phyloP scores from a whole-genome alignment of 2,888 invertebrate genomes.

The Drosophila rubida region DNA sequence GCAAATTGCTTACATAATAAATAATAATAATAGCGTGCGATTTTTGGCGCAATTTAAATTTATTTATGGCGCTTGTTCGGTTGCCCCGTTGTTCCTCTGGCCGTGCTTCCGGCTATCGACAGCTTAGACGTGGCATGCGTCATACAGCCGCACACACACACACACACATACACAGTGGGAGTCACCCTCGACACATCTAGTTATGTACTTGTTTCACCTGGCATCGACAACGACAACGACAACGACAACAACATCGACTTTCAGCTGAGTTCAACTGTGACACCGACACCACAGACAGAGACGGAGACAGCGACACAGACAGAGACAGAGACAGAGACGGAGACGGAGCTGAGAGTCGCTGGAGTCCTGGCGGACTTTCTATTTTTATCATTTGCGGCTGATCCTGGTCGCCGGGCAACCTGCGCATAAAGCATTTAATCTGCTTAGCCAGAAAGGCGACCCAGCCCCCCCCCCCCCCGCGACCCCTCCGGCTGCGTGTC shows the following conservation, averaged over 20 bases:
- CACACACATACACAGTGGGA: not conserved
- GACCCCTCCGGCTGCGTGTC: not conserved
- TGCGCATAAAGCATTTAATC: conserved; percentile 65
- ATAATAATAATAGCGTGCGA: conserved; percentile 79
- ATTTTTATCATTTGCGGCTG: conserved; percentile 65
- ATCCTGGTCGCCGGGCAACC: conserved; percentile 70
- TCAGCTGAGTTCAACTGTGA: not conserved
- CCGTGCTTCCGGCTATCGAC: conserved; percentile 40
- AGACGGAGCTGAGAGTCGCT: not conserved
- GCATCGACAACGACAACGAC: not conserved
- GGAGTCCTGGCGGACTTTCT: conserved; percentile 37
- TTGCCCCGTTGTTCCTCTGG: conserved; percentile 31
- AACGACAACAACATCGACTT: conserved; percentile 7
- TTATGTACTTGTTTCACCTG: conserved; percentile 4
- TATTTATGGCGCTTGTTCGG: conserved; percentile 69
- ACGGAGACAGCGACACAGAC: not conserved
- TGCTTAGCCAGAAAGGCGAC: conserved; percentile 56
- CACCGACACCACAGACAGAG: not conserved
- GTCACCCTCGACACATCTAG: not conserved
- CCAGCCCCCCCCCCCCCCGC: not conserved
- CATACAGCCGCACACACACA: conserved; percentile 5
- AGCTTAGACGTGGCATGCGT: conserved; percentile 29
- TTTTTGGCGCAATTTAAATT: conserved; percentile 80
- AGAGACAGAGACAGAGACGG: conserved; percentile 10
- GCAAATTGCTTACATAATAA: conserved; percentile 79